Evolutionary conservation across 2,888 invertebrate genomes (phyloP).

Genomic region (Xestoiulus laeticollis): DNA sequence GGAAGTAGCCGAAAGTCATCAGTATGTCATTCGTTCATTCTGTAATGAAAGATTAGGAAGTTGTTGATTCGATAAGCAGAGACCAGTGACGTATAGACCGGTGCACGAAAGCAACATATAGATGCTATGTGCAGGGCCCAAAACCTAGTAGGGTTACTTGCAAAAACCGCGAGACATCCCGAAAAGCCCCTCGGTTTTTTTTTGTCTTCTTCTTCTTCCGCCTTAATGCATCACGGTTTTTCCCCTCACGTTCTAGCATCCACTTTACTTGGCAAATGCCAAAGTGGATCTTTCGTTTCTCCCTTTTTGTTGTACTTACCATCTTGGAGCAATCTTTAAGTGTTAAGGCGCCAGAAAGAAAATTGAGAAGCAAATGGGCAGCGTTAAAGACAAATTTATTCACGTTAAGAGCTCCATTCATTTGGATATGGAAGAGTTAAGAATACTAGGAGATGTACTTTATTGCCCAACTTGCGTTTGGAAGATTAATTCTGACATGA

Average conservation of each 20-base stretch:
- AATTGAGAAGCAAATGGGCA: constrained; percentile 43
- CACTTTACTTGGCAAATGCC: neutral
- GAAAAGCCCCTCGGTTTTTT: neutral
- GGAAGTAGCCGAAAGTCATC: constrained; percentile 36
- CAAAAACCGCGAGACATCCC: neutral
- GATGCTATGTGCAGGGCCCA: neutral
- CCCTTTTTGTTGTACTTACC: neutral
- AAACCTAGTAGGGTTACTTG: neutral
- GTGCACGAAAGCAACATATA: neutral
- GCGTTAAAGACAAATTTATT: constrained; percentile 43
- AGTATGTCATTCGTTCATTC: constrained; percentile 1
- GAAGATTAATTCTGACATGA: constrained; percentile 13
- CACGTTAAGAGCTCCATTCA: constrained; percentile 41
- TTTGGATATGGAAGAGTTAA: constrained; percentile 35
- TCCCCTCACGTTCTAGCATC: neutral
- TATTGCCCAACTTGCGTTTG: constrained; percentile 35
- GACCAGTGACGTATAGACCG: neutral
- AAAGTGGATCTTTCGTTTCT: neutral
- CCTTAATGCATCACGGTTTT: neutral
- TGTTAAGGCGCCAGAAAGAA: constrained; percentile 43
- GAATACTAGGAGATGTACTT: neutral
- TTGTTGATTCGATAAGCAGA: constrained; percentile 34
- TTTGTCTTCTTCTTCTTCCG: neutral
- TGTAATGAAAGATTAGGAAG: constrained; percentile 40
- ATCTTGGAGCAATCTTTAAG: constrained; percentile 15